These are phyloP conservation scores for Ricordea florida DNA, from an alignment of 92 coral and sea anemone species.

Conservation along the genomic window DNA sequence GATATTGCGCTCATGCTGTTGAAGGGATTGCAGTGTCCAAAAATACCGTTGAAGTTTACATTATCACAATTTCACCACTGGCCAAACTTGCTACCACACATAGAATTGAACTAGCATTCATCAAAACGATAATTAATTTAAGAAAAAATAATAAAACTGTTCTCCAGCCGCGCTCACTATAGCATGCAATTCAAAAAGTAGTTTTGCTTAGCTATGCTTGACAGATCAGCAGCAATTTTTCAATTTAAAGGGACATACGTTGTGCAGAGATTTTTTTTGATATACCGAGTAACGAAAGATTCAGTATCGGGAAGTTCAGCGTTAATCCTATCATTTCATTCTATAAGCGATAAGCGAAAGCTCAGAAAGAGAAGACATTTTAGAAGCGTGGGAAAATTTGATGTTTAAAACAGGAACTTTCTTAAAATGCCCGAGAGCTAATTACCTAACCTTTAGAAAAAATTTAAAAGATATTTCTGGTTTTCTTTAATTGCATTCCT, in stretches of 20 bases:
- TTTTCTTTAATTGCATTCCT: not conserved
- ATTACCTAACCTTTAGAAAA: not conserved
- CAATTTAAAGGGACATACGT: not conserved
- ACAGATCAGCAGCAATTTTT: not conserved
- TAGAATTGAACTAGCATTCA: not conserved
- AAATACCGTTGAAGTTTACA: not conserved
- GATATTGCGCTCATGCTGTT: not conserved
- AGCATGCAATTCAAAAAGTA: conserved; percentile 8
- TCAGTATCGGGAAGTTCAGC: no score
- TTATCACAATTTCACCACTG: not conserved
- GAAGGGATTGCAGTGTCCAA: not conserved
- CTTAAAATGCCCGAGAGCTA: conserved; percentile 6
- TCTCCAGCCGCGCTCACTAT: no score
- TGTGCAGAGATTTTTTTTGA: not conserved
- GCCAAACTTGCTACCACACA: not conserved
- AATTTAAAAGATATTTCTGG: not conserved
- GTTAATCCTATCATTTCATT: not conserved
- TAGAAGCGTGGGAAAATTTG: not conserved
- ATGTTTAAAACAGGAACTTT: conserved; percentile 6
- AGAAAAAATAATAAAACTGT: no score
- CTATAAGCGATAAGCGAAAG: not conserved
- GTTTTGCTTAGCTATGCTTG: conserved; percentile 15
- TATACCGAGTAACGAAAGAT: not conserved
- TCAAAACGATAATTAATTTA: not conserved
- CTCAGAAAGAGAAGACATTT: not conserved